Conservation (phyloP, 2,888 invertebrate genomes). For the Phragmatobia fuliginosa region DNA sequence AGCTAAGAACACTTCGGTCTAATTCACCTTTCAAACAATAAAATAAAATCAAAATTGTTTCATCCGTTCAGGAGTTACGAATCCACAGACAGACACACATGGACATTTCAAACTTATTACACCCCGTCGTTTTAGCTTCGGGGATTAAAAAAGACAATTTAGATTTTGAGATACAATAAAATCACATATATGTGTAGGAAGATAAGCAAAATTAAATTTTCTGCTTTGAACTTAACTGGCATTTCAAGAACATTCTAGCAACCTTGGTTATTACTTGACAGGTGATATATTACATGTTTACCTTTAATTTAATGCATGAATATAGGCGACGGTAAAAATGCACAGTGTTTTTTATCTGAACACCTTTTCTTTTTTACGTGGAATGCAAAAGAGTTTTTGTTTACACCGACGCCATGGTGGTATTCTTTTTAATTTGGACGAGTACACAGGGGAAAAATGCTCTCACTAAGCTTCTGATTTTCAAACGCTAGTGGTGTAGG, state of each 20-base stretch:
- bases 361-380: neutral
- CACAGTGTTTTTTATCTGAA: neutral
- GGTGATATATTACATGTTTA: conserved; percentile 20
- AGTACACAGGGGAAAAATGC: neutral
- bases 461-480: neutral
- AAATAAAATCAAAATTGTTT: too few relatives aligned
- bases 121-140: too few relatives aligned
- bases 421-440: neutral
- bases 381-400: neutral
- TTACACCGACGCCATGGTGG: neutral
- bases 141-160: neutral
- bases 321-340: neutral
- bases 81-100: too few relatives aligned
- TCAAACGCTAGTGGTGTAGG: neutral
- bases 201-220: neutral
- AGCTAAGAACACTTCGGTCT: too few relatives aligned
- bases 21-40: too few relatives aligned
- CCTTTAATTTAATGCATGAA: conserved; percentile 31
- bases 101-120: too few relatives aligned
- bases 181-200: neutral
- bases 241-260: neutral
- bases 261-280: conserved; percentile 16
- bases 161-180: neutral
- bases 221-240: neutral
- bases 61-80: too few relatives aligned